Evolutionary conservation across 92 coral and sea anemone genomes (phyloP), one percentile per base, ranked within the genome.

Genomic region (Hydrozoanthus gracilis): DNA sequence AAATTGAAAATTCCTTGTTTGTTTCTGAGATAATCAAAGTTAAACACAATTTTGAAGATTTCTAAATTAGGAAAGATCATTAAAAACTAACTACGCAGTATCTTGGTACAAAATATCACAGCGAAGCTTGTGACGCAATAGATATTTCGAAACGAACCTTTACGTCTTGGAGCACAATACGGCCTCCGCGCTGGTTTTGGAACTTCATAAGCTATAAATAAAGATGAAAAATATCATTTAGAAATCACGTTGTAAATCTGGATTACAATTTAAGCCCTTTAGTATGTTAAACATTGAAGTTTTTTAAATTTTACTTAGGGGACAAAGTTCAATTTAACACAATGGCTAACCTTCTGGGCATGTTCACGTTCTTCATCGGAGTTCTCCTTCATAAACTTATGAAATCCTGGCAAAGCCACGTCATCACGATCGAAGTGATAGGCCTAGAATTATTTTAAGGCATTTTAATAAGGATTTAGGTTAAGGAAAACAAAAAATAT

Each of bases 151-250:
- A 72, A 0, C 35, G 46, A 88, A 94, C 99, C 97, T 96, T 95
- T 87, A 96, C 73, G 77, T 96, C 97, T 69, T 93, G 93, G 87
- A 93, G 93, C 73, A 95, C 97, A 92, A 95, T 86, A 70, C 98
- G 99, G 27, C 99, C 99, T 84, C 99, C 98, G 51, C 99, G 99
- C 82, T 84, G n/a, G 90, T 95, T 95, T 80, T 96, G 99, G 90
- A 88, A 96, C 86, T 90, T 89, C 99, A 96, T 87, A 60, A 96
- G 92, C 97, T 96, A 70, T 17, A 62, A 83, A 58, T 44, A 60
- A 18, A 76, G 45, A 5, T 51, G 46, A 51, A 18, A 76, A 51
- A 56, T 48, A 10, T 18, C 13, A 39, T 9, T 51, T 35, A 47
- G 50, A 47, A 44, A 16, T 16, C 9, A 20, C 9, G 20, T 46